Evolutionary conservation across 2,797 vertebrate species (phyloP), one percentile per base, ranked within the genome.

Genomic region (Poliocrania exsul): DNA sequence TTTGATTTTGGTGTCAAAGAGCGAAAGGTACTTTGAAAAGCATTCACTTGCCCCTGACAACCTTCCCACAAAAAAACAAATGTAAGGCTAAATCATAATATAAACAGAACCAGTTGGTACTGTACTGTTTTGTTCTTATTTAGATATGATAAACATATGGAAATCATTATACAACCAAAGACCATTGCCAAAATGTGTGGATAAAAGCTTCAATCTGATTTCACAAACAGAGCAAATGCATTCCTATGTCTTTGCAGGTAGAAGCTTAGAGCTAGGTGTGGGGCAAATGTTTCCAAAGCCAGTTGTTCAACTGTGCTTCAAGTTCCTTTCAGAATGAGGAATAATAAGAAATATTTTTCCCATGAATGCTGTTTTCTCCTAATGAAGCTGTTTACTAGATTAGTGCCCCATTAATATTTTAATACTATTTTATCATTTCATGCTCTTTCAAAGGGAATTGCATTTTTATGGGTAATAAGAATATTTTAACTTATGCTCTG

Each of bases 141-240:
- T 92, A 90, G 62, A 73, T 86, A 73, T 72, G 85, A 83, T 85
- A 95, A 92, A 67, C 77, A 79, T 81, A 90, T 77, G 84, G 81
- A 94, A 95, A 81, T 88, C 23, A 21, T 89, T 95, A 74, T 31
- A 73, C 78, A 74, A 57, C 35, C 23, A 40, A 29, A 93, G 38
- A 56, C 46, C 6, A 9, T 44, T 94, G 87, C 92, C 91, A 96
- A 92, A 86, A 79, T 21, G 25, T 10, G 29, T 65, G 57, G 57
- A 37, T 86, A 79, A 90, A 92, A 86, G 18, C 60, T 46, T 90
- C 61, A 47, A 15, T 81, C 25, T 49, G 19, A 28, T 88, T 91
- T 61, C 42, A 54, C 23, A 81, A 90, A 70, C 28, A 69, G 40
- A 88, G 62, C 37, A 95, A 86, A 67, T 78, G 37, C 9, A 89